Evolutionary conservation across 2,113 vertebrate species (phyloP).

Genomic region (Myanophis thanlyinensis): DNA sequence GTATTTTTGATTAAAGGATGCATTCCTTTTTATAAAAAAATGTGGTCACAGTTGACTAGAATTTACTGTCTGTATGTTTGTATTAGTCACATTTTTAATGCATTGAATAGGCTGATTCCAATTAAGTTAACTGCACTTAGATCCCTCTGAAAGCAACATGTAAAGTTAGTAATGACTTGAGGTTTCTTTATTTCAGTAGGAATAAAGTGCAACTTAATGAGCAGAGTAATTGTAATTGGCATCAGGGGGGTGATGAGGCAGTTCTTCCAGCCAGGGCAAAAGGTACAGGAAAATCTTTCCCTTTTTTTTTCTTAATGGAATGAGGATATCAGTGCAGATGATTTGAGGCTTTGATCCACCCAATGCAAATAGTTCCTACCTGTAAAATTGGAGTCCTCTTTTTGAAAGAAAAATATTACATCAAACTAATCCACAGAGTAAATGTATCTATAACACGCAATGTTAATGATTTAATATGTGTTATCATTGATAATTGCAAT

Average conservation of each 20-base stretch:
- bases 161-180: not conserved
- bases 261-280: not conserved
- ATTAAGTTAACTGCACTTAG: not conserved
- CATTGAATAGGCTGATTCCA: not conserved
- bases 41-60: not conserved
- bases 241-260: not conserved
- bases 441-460: not conserved
- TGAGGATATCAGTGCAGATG: not conserved
- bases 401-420: not conserved
- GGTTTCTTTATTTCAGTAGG: not conserved
- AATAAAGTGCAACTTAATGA: not conserved
- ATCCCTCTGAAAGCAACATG: not conserved
- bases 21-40: not conserved
- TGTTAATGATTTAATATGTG: not conserved
- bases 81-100: not conserved
- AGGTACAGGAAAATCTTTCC: not conserved
- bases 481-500: not conserved
- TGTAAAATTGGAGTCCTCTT: not conserved
- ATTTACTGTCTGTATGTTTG: not conserved
- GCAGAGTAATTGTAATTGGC: not conserved
- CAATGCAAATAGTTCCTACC: not conserved
- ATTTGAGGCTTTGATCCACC: not conserved
- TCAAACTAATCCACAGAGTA: not conserved
- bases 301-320: not conserved
- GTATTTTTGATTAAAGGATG: not conserved